Conservation (phyloP, 2,888 invertebrate genomes). For the Allolobophora icterica region DNA sequence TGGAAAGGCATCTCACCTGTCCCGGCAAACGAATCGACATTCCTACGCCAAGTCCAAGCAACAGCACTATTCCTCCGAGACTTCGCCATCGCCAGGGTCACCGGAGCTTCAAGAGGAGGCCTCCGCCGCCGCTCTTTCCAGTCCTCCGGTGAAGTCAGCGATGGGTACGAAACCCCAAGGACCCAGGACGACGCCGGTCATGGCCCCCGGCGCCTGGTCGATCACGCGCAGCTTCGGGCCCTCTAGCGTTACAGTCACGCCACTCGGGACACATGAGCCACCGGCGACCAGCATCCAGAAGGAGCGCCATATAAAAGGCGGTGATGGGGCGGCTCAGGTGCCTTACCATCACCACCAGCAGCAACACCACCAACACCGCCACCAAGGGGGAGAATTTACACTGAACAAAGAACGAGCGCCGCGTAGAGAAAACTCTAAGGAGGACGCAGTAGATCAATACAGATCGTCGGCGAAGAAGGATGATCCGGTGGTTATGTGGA, state of each 20-base stretch:
- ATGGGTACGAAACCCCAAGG: neutral
- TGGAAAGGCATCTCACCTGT: neutral
- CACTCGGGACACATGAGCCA: neutral
- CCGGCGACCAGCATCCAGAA: neutral
- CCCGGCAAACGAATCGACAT: conserved; percentile 22
- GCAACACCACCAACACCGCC: neutral
- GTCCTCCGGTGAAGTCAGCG: neutral
- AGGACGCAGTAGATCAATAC: neutral
- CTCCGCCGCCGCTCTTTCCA: neutral
- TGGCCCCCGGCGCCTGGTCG: conserved; percentile 20
- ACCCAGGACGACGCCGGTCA: neutral
- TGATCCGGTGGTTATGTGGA: neutral
- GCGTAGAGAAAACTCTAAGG: neutral
- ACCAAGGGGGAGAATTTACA: neutral
- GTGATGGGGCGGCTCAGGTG: neutral
- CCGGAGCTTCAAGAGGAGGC: neutral
- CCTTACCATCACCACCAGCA: neutral
- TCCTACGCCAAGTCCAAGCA: conserved; percentile 3
- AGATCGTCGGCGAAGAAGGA: neutral
- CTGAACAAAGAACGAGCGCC: neutral
- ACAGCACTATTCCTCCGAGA: neutral
- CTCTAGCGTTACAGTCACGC: conserved; percentile 34
- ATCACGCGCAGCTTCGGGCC: conserved; percentile 35
- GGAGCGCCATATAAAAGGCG: neutral
- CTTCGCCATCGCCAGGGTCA: conserved; percentile 17